phyloP scores from a whole-genome alignment of 2,888 invertebrate species.

The Drosophila helvetica region DNA sequence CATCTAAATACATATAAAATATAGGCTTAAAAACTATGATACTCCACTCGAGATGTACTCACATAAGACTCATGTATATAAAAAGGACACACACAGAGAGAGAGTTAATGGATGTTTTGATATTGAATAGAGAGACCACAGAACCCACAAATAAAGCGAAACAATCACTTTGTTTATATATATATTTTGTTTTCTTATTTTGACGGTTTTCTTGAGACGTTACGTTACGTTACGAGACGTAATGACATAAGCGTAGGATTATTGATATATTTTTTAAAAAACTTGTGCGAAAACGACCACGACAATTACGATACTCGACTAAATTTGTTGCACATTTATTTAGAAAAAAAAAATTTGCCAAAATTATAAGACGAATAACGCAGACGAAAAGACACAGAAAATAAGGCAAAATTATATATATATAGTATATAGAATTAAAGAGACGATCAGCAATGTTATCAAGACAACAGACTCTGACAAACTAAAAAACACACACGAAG shows the following conservation, averaged over 20 bases:
- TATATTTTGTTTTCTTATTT: constrained; percentile 27
- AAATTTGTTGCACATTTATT: constrained; percentile 12
- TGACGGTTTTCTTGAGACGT: constrained; percentile 47
- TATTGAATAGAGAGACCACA: constrained; percentile 50
- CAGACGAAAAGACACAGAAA: constrained; percentile 50
- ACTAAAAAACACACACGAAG: constrained; percentile 67
- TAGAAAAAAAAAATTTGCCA: constrained; percentile 4
- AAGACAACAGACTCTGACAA: constrained; percentile 84
- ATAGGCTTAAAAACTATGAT: constrained; percentile 33
- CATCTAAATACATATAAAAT: constrained; percentile 23
- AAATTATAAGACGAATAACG: constrained; percentile 37
- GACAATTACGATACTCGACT: constrained; percentile 58
- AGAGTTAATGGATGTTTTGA: constrained; percentile 27
- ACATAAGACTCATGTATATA: constrained; percentile 67
- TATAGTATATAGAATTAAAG: constrained; percentile 31
- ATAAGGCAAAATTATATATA: constrained; percentile 34
- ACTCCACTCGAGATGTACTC: constrained; percentile 56
- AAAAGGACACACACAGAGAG: constrained; percentile 51
- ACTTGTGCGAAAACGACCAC: constrained; percentile 32
- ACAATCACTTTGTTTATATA: constrained; percentile 51
- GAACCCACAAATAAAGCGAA: constrained; percentile 69
- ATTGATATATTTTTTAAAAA: constrained; percentile 18
- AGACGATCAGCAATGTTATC: constrained; percentile 79
- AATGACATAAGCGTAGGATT: constrained; percentile 69
- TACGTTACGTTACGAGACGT: constrained; percentile 62